Evolutionary conservation across 1,140 invertebrate genomes (phyloP).

Genomic region (Pogonus chalceus): DNA sequence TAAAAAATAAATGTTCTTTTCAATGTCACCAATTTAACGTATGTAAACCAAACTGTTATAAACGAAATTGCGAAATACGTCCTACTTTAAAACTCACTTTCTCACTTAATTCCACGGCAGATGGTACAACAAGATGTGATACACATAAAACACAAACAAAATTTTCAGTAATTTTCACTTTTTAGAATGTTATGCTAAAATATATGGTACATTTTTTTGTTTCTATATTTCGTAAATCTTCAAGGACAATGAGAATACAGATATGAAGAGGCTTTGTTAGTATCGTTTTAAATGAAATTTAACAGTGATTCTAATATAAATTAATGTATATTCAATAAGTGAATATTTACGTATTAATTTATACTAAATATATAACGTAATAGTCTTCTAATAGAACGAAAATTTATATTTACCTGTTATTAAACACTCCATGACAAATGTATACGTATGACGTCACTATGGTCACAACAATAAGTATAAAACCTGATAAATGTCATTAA

Average conservation of each 20-base stretch:
- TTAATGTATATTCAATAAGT: background rate
- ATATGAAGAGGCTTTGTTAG: slow-evolving; percentile 7
- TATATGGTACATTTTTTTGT: slow-evolving; percentile 9
- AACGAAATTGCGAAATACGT: slow-evolving; percentile 4
- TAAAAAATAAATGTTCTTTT: slow-evolving; percentile 1
- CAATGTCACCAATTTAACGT: slow-evolving; percentile 5
- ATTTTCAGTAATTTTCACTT: background rate
- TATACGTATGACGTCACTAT: slow-evolving; percentile 20
- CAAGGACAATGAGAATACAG: slow-evolving; percentile 15
- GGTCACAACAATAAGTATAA: slow-evolving; percentile 13
- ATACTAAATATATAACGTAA: background rate
- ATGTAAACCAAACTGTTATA: slow-evolving; percentile 4
- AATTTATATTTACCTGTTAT: slow-evolving; percentile 16
- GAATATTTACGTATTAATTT: slow-evolving; percentile 8
- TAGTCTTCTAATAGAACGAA: background rate
- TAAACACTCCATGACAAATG: slow-evolving; percentile 15
- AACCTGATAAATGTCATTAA: background rate
- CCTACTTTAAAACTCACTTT: slow-evolving; percentile 2
- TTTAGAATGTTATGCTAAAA: background rate
- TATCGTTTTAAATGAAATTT: slow-evolving; percentile 17
- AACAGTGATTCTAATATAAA: background rate
- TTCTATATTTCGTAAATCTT: slow-evolving; percentile 12
- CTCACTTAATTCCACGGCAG: background rate
- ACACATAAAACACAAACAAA: background rate
- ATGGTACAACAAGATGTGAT: background rate